phyloP scores from a whole-genome alignment of 2,797 vertebrate species.

The Cynopterus sphinx region DNA sequence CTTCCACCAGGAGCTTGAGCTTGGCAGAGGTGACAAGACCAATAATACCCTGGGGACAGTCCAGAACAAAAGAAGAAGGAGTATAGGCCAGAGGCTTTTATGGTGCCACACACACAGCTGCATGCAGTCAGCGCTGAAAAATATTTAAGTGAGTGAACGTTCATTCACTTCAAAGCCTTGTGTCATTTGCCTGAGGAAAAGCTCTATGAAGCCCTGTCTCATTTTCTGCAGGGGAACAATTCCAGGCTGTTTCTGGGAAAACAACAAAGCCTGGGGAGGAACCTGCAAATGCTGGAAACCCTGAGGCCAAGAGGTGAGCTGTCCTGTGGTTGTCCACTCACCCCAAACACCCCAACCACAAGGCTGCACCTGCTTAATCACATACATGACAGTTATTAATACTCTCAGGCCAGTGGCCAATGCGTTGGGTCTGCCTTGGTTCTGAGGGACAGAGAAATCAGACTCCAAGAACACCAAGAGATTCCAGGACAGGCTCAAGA shows the following conservation, averaged over 20 bases:
- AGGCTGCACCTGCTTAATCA: neutral
- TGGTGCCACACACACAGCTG: neutral
- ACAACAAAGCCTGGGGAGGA: neutral
- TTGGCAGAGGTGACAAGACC: neutral
- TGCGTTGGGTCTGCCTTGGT: neutral
- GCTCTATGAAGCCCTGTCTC: neutral
- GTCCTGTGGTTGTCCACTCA: neutral
- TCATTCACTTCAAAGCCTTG: neutral
- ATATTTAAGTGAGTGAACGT: neutral
- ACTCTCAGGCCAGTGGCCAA: neutral
- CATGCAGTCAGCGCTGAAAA: neutral
- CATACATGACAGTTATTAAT: neutral
- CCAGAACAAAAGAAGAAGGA: neutral
- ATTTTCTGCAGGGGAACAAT: neutral
- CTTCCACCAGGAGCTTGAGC: neutral
- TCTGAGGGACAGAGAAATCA: neutral
- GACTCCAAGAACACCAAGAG: neutral
- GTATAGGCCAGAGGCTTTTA: neutral
- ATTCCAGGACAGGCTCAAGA: neutral
- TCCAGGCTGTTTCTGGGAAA: slow-evolving; percentile 42
- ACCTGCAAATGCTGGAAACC: neutral
- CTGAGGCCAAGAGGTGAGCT: neutral
- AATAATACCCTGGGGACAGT: neutral
- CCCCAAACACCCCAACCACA: neutral
- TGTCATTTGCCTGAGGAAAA: neutral